Evolutionary conservation across 2,888 invertebrate genomes (phyloP).

Genomic region (Polylopha cassiicola): DNA sequence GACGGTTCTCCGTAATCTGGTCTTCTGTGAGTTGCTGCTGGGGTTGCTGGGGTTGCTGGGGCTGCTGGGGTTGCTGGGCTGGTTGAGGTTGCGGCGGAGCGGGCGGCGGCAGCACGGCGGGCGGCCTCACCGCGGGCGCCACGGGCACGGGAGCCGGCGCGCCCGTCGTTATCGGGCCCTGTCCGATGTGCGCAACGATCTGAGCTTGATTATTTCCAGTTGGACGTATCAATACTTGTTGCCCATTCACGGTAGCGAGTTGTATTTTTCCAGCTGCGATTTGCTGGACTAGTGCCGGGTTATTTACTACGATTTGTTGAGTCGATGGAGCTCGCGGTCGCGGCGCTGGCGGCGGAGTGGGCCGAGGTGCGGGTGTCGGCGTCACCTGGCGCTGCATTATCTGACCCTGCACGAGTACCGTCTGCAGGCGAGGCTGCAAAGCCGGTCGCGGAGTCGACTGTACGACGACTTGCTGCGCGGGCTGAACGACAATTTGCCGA

Average conservation of each 20-base stretch:
- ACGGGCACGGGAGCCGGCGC: conserved; percentile 32
- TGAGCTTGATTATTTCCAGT: conserved; percentile 88
- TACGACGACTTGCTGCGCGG: conserved; percentile 41
- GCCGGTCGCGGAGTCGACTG: conserved; percentile 42
- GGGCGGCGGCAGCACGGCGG: conserved; percentile 33
- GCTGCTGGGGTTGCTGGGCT: conserved; percentile 29
- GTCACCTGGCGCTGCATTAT: conserved; percentile 36
- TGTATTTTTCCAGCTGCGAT: conserved; percentile 89
- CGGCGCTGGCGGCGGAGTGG: conserved; percentile 35
- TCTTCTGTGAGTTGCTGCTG: conserved; percentile 60
- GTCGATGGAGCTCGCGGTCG: conserved; percentile 54
- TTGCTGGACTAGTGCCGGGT: conserved; percentile 86
- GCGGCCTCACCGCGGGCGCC: conserved; percentile 30
- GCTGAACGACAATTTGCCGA: conserved; percentile 57
- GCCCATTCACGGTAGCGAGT: conserved; percentile 89
- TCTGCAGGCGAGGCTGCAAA: conserved; percentile 54
- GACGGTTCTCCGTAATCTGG: conserved; percentile 81
- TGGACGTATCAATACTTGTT: conserved; percentile 88
- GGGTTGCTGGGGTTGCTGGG: conserved; percentile 10
- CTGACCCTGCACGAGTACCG: conserved; percentile 53
- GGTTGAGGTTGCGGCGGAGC: conserved; percentile 30
- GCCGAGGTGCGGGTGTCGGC: conserved; percentile 33
- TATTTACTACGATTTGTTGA: conserved; percentile 87
- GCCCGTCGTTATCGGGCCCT: conserved; percentile 59
- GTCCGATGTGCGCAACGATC: conserved; percentile 84